These are phyloP conservation scores for Panthera uncia DNA, from an alignment of 2,113 vertebrate genomes.

Conservation along the genomic window DNA sequence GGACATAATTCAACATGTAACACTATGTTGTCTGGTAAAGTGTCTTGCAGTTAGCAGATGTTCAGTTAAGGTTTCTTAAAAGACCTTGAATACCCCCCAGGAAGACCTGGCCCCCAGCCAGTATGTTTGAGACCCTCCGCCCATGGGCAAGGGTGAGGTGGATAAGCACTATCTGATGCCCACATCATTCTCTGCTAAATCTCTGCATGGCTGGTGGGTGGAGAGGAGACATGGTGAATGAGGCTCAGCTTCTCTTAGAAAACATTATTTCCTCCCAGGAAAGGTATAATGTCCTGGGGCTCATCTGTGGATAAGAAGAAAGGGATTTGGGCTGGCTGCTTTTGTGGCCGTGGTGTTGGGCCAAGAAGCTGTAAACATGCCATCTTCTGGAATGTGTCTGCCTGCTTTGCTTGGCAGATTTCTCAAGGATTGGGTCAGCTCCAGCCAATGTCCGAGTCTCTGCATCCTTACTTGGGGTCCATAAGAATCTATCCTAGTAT, in stretches of 20 bases:
- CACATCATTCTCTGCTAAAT: background rate
- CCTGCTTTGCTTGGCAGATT: constrained; percentile 38
- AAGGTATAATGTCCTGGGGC: constrained; percentile 13
- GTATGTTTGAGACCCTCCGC: background rate
- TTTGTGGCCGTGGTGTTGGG: constrained; percentile 36
- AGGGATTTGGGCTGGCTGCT: background rate
- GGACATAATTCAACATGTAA: background rate
- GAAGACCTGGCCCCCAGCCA: background rate
- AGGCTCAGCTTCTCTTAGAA: background rate
- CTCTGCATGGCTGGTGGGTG: background rate
- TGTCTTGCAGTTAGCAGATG: background rate
- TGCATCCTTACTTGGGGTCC: background rate
- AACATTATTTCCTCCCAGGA: constrained; percentile 1
- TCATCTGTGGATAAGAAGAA: constrained; percentile 54
- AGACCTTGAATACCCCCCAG: background rate
- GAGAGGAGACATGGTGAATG: background rate
- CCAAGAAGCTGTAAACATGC: constrained; percentile 71
- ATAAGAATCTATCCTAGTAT: background rate
- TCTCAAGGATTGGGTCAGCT: constrained; percentile 23
- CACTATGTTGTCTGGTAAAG: background rate
- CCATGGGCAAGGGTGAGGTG: background rate
- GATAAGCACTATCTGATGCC: background rate
- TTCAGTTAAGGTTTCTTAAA: background rate
- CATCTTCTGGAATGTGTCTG: constrained; percentile 56
- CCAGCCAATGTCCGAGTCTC: background rate